These are phyloP conservation scores for Sepioteuthis lessoniana DNA, from an alignment of 2,888 invertebrate species.

Conservation along the genomic window DNA sequence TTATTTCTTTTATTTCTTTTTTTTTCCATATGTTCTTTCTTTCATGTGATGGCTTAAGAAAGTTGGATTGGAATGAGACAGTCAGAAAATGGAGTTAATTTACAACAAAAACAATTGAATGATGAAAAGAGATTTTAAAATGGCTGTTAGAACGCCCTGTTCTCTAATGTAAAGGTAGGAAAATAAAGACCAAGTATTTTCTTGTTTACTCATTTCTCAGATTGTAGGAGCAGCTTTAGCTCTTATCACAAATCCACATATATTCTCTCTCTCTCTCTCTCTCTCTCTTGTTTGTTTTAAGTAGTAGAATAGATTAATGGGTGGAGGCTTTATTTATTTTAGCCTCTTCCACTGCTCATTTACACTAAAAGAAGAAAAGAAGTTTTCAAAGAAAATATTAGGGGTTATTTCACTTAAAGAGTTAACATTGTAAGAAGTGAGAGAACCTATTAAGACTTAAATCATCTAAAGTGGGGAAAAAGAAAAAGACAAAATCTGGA, in stretches of 20 bases:
- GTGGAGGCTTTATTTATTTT: not conserved
- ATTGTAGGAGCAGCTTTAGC: too few species aligned
- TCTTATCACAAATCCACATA: too few species aligned
- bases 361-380: not conserved
- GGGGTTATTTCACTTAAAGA: not conserved
- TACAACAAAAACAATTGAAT: not conserved
- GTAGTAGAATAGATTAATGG: not conserved
- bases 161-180: not conserved
- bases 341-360: not conserved
- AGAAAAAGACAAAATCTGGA: too few species aligned
- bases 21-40: too few species aligned
- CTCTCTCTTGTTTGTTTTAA: not conserved
- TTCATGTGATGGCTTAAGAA: not conserved
- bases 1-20: not conserved
- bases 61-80: not conserved
- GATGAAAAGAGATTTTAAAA: not conserved
- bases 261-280: not conserved
- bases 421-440: not conserved
- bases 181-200: not conserved
- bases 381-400: not conserved
- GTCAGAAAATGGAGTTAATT: slow-evolving; percentile 5
- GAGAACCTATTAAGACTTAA: not conserved
- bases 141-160: not conserved
- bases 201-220: not conserved
- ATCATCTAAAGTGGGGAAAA: not conserved